These are phyloP conservation scores for Halcyon leucocephala DNA, from an alignment of 2,797 vertebrate genomes.

Conservation along the genomic window DNA sequence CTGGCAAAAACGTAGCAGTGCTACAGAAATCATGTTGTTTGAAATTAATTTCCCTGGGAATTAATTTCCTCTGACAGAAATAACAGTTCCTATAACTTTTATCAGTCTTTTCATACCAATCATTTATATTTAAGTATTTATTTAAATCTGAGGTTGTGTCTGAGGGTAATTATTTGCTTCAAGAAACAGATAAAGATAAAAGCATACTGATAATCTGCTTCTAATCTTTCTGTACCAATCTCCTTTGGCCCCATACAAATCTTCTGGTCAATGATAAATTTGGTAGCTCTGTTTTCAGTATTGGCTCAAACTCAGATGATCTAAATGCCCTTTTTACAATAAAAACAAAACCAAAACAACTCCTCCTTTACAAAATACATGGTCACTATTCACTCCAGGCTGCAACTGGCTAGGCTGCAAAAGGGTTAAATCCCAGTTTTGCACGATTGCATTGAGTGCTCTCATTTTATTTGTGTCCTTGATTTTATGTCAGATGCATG, in stretches of 20 bases:
- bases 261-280: constrained; percentile 53
- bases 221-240: constrained; percentile 65
- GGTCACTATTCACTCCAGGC: neutral
- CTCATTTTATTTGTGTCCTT: constrained; percentile 37
- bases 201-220: constrained; percentile 52
- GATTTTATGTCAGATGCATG: constrained; percentile 49
- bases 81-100: neutral
- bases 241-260: constrained; percentile 53
- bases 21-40: fast-evolving
- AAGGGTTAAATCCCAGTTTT: constrained; percentile 44
- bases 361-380: neutral
- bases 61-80: neutral
- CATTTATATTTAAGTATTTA: neutral
- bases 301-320: constrained; percentile 39
- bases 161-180: constrained; percentile 39
- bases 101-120: neutral
- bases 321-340: constrained; percentile 23
- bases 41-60: neutral
- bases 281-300: constrained; percentile 29
- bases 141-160: neutral
- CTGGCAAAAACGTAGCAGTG: neutral
- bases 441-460: neutral
- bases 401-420: neutral
- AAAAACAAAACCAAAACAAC: neutral
- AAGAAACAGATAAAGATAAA: constrained; percentile 47